Percentiles rank a stretch among this genome's conserved stretches.
These are phyloP conservation scores for Diprion similis DNA, from an alignment of 1,140 invertebrate species.

Conservation along the genomic window DNA sequence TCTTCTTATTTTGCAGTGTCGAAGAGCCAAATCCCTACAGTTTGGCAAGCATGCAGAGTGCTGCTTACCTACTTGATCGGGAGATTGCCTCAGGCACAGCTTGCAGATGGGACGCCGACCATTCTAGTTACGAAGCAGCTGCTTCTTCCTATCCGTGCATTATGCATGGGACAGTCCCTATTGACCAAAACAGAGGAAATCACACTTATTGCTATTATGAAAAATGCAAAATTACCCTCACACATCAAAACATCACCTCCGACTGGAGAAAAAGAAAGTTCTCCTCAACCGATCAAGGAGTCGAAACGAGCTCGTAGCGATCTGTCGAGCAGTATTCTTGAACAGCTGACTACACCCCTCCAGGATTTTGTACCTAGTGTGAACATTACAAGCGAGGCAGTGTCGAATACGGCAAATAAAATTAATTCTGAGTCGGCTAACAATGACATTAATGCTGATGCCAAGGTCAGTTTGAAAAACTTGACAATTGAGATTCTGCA, in stretches of 20 bases:
- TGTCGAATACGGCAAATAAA: slow-evolving; percentile 42
- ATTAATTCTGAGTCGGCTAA: slow-evolving; percentile 33
- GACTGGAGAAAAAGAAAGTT: slow-evolving; percentile 63
- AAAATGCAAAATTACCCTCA: slow-evolving; percentile 71
- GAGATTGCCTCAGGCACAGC: slow-evolving; percentile 55
- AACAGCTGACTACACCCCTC: slow-evolving; percentile 71
- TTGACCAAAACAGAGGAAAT: slow-evolving; percentile 67
- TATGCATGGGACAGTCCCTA: slow-evolving; percentile 67
- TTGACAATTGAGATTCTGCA: not conserved
- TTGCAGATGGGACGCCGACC: slow-evolving; percentile 47
- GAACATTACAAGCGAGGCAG: slow-evolving; percentile 36
- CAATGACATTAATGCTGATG: slow-evolving; percentile 45
- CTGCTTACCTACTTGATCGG: slow-evolving; percentile 65
- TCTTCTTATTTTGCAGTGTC: slow-evolving; percentile 61
- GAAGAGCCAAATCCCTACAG: slow-evolving; percentile 66
- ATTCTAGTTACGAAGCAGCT: slow-evolving; percentile 63
- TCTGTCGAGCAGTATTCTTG: slow-evolving; percentile 69
- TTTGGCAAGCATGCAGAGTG: slow-evolving; percentile 66
- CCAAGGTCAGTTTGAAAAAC: slow-evolving; percentile 41
- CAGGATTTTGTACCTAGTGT: slow-evolving; percentile 57
- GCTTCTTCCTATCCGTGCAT: slow-evolving; percentile 66
- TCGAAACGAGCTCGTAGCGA: slow-evolving; percentile 67
- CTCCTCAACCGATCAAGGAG: slow-evolving; percentile 62
- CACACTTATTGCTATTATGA: slow-evolving; percentile 70
- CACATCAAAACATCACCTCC: slow-evolving; percentile 61